Percentiles rank a stretch among this genome's conserved stretches.
These are phyloP conservation scores for Apodemus speciosus DNA, from an alignment of 2,113 vertebrate genomes.

Conservation along the genomic window DNA sequence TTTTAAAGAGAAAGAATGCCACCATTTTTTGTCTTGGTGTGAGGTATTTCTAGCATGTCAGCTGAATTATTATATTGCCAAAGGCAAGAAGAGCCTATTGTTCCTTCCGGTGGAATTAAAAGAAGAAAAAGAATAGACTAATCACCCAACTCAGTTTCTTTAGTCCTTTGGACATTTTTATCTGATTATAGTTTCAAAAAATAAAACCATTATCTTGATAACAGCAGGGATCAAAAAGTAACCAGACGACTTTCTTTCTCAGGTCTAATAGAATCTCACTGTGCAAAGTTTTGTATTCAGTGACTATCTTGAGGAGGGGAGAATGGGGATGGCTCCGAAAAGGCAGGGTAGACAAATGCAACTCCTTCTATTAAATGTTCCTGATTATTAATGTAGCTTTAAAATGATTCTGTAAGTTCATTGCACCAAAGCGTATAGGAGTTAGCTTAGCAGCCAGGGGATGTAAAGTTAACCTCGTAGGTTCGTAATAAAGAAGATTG, in stretches of 20 bases:
- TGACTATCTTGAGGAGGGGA: background rate
- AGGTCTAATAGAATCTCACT: constrained; percentile 50
- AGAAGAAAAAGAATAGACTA: constrained; percentile 72
- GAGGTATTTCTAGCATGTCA: constrained; percentile 66
- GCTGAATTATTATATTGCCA: constrained; percentile 71
- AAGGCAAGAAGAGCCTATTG: constrained; percentile 67
- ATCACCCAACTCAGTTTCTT: constrained; percentile 67
- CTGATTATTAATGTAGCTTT: background rate
- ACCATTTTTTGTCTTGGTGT: constrained; percentile 66
- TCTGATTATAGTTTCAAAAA: constrained; percentile 70
- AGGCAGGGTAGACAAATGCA: constrained; percentile 25
- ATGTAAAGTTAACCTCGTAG: background rate
- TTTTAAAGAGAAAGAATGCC: constrained; percentile 73
- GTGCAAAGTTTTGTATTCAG: constrained; percentile 57
- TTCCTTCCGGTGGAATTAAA: constrained; percentile 70
- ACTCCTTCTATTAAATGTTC: constrained; percentile 32
- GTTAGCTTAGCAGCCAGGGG: constrained; percentile 4
- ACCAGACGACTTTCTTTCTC: constrained; percentile 52
- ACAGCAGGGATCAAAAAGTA: constrained; percentile 54
- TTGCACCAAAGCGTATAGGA: constrained; percentile 18
- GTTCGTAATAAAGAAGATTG: background rate
- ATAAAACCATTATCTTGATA: constrained; percentile 68
- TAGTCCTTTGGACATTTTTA: constrained; percentile 72
- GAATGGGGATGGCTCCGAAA: background rate
- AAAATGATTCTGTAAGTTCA: constrained; percentile 55